Percentiles rank a stretch among this genome's conserved stretches.
These are phyloP conservation scores for Tokudaia muenninki DNA, from an alignment of 2,797 vertebrate genomes.

Conservation along the genomic window DNA sequence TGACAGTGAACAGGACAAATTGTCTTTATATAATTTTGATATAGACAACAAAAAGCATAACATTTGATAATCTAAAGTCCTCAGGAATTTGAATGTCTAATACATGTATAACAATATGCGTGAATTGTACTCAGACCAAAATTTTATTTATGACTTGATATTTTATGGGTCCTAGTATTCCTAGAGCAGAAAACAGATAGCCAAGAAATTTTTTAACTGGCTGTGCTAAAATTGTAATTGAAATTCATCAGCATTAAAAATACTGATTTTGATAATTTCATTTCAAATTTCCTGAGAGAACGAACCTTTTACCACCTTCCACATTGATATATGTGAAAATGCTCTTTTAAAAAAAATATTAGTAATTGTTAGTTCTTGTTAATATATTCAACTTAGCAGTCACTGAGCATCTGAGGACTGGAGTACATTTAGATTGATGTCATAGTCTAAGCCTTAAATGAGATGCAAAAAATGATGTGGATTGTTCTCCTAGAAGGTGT, in stretches of 20 bases:
- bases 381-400: background rate
- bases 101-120: background rate
- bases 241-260: slow-evolving; percentile 9
- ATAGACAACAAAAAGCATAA: background rate
- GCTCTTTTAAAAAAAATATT: background rate
- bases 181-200: background rate
- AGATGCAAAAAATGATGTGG: background rate
- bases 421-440: background rate
- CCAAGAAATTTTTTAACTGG: background rate
- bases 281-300: background rate
- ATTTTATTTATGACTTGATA: slow-evolving; percentile 31
- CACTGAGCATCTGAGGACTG: background rate
- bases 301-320: background rate
- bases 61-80: background rate
- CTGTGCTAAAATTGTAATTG: background rate
- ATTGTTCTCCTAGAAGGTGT: background rate
- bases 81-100: background rate
- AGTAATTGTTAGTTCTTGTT: background rate
- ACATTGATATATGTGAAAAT: background rate
- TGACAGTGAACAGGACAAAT: slow-evolving; percentile 19
- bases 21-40: slow-evolving; percentile 27
- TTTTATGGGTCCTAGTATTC: background rate
- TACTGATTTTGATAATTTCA: slow-evolving; percentile 26
- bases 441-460: background rate
- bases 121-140: background rate